Evolutionary conservation across 2,888 invertebrate species (phyloP), one percentile per base, ranked within the genome.

Genomic region (Pachycephus smyrnensis): DNA sequence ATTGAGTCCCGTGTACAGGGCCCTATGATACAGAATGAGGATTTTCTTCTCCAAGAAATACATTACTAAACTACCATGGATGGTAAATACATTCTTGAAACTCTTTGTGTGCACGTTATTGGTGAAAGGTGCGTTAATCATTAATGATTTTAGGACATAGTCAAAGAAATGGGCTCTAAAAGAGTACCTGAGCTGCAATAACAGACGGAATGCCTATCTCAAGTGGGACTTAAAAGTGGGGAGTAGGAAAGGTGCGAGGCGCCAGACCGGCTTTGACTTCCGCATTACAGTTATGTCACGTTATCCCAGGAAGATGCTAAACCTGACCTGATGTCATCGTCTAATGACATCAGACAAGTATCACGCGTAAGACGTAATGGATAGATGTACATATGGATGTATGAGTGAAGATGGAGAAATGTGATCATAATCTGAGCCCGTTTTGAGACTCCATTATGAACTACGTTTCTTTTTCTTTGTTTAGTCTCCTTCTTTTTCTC

Each of bases 201-300:
- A 55, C 55, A 55, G 55, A 55, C 55, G 55, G 23, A 55, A 9
- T 55, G 55, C 55, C 23, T 23, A 55, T 55, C 55, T 23, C 55
- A 23, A 55, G 55, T 23, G 9, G 23, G 23, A 55, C 55, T 55
- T 0, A 55, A 55, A 55, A 55, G 55, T 55, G 23, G 55, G 55
- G 23, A 55, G 55, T 9, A 55, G 23, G 23, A 23, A 55, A 55
- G 55, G 23, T 55, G 55, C 55, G 55, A 55, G 55, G 55, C 55
- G 55, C 55, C 55, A 55, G 55, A 55, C 55, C 55, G 55, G 55
- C 55, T 55, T 55, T 55, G 23, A 55, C 31, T 71, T 71, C 71
- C 71, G 71, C 71, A 74, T 77, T 77, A 77, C 77, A 77, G 77
- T 77, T 77, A 77, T 77, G 77, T 77, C 75, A 77, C 74, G 73